Conservation (phyloP, 1,140 invertebrate genomes). For the Plodia interpunctella region DNA sequence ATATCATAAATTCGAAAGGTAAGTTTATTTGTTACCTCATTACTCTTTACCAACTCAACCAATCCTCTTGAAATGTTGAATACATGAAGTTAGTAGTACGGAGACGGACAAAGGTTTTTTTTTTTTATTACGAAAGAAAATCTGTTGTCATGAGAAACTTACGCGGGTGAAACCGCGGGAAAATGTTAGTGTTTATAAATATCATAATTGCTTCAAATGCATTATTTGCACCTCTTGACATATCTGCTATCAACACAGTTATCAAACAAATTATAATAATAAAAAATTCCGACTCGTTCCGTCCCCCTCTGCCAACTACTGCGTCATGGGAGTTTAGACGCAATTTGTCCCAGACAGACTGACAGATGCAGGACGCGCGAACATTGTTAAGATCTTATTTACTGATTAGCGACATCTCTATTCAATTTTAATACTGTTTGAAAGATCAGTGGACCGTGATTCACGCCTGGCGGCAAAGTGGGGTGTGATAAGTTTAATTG, state of each 20-base stretch:
- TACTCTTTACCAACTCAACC: no score
- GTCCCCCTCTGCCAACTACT: background rate
- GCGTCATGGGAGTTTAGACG: constrained; percentile 3
- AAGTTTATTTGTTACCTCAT: no score
- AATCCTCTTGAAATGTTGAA: no score
- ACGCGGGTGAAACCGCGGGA: no score
- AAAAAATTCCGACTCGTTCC: background rate
- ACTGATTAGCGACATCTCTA: constrained; percentile 2
- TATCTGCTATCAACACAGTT: background rate
- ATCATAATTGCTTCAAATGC: no score
- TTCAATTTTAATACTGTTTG: constrained; percentile 4
- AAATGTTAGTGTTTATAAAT: no score
- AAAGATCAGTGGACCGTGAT: background rate
- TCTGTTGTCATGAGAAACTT: no score
- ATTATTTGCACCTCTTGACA: no score
- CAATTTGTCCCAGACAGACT: constrained; percentile 1
- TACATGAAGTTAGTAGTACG: no score
- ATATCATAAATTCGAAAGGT: no score
- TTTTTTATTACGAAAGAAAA: no score
- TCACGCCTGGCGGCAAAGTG: background rate
- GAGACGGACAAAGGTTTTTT: no score
- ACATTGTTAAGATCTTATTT: constrained; percentile 6
- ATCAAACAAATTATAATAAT: background rate
- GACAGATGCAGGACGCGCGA: background rate
- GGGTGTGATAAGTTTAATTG: background rate